These are phyloP conservation scores for Gymnarchus niloticus DNA, from an alignment of 2,113 vertebrate species.

Conservation along the genomic window DNA sequence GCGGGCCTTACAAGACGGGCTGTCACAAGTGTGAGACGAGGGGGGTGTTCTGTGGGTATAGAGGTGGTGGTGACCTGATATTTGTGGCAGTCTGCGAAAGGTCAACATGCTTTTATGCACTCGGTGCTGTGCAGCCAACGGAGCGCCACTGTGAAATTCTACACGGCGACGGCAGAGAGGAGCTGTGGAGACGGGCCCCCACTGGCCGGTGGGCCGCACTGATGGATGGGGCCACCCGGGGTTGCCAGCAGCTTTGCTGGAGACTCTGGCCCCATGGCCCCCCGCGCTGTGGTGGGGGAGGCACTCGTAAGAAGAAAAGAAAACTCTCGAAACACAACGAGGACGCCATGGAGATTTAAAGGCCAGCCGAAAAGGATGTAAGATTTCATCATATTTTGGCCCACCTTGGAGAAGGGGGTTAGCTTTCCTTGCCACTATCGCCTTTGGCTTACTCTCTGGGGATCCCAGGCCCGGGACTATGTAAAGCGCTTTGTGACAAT, in stretches of 20 bases:
- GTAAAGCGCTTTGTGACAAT: too few relatives aligned
- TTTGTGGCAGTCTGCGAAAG: constrained; percentile 54
- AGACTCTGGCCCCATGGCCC: neutral
- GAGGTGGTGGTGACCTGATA: constrained; percentile 11
- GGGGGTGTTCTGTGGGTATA: neutral
- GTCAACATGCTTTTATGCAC: constrained; percentile 51
- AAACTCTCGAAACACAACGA: neutral
- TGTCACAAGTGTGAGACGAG: neutral
- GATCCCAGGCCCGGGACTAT: too few relatives aligned
- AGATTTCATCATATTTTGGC: neutral
- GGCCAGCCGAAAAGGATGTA: neutral
- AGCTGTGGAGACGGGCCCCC: constrained; percentile 40
- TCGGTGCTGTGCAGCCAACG: constrained; percentile 45
- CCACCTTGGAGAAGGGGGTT: neutral
- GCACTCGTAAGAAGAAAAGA: neutral
- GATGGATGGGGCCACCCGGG: constrained; percentile 20
- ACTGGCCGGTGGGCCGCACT: constrained; percentile 32
- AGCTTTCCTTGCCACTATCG: too few relatives aligned
- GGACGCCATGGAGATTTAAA: neutral
- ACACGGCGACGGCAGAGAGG: constrained; percentile 31
- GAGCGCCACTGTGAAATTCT: constrained; percentile 57
- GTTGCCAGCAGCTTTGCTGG: neutral
- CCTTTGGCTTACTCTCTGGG: too few relatives aligned
- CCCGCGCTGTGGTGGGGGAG: neutral
- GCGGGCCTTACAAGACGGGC: neutral